Percentiles rank a stretch among this genome's conserved stretches.
phyloP scores from a whole-genome alignment of 92 coral and sea anemone genomes.

The Parazoanthus swiftii region DNA sequence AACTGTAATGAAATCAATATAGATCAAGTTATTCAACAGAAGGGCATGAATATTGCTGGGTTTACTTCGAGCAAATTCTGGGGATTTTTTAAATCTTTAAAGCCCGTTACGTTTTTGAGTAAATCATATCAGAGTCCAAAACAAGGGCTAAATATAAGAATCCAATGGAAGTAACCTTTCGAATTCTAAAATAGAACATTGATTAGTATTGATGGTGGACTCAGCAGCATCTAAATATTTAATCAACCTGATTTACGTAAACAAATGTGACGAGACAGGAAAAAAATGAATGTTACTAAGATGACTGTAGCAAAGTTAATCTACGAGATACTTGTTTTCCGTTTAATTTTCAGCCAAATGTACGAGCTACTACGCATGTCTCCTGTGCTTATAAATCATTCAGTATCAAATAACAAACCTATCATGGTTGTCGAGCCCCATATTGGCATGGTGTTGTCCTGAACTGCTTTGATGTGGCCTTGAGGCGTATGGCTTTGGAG shows the following conservation, averaged over 20 bases:
- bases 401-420: constrained; percentile 45
- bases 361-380: not conserved
- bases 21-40: not conserved
- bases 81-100: too few species aligned
- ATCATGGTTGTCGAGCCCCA: constrained; percentile 65
- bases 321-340: too few species aligned
- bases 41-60: not conserved
- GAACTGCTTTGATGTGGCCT: constrained; percentile 47
- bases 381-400: not conserved
- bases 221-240: too few species aligned
- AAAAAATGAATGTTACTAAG: too few species aligned
- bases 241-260: too few species aligned
- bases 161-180: not conserved
- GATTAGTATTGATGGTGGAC: too few species aligned
- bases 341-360: not conserved
- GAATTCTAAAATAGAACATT: too few species aligned
- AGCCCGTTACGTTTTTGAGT: not conserved
- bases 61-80: too few species aligned
- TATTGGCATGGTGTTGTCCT: constrained; percentile 51
- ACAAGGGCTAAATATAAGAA: not conserved
- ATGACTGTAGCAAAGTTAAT: too few species aligned
- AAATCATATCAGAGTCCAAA: not conserved
- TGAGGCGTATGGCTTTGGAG: constrained; percentile 22
- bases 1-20: constrained; percentile 56
- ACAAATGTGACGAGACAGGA: too few species aligned